phyloP scores from a whole-genome alignment of 2,113 vertebrate species.

The Rhinolophus sinicus region DNA sequence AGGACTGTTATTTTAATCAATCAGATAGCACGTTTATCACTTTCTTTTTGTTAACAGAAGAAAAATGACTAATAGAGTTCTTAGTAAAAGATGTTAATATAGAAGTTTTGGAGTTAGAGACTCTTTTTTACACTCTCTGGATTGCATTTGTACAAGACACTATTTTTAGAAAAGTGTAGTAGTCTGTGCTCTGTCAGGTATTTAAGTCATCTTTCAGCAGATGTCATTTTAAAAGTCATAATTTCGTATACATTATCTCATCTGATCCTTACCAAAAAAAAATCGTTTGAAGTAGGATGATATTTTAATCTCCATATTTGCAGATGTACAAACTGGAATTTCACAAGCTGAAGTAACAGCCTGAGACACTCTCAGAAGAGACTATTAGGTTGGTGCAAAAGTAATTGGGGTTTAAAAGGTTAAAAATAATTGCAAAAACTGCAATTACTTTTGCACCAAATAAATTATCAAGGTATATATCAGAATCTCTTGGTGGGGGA shows the following conservation, averaged over 20 bases:
- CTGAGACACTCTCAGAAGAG: neutral
- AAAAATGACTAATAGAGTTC: neutral
- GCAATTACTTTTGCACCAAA: too few species aligned
- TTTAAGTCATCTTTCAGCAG: constrained; percentile 56
- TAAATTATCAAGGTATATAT: neutral
- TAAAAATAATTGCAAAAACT: too few species aligned
- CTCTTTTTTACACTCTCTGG: neutral
- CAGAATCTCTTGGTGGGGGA: neutral
- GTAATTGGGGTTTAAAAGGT: too few species aligned
- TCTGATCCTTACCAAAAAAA: neutral
- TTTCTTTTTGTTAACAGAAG: constrained; percentile 5
- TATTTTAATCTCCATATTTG: constrained; percentile 50
- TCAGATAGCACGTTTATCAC: neutral
- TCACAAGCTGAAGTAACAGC: neutral
- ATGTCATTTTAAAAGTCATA: constrained; percentile 61
- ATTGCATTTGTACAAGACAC: constrained; percentile 24
- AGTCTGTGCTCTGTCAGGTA: constrained; percentile 55
- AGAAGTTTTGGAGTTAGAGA: constrained; percentile 26
- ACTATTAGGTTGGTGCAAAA: too few species aligned
- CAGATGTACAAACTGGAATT: neutral
- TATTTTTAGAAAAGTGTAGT: constrained; percentile 48
- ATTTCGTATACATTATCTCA: constrained; percentile 53
- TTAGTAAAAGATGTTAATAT: constrained; percentile 22
- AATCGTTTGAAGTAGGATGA: neutral
- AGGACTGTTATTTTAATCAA: constrained; percentile 5